These are phyloP conservation scores for Bombus sylvicola DNA, from an alignment of 1,140 invertebrate species.

Conservation along the genomic window DNA sequence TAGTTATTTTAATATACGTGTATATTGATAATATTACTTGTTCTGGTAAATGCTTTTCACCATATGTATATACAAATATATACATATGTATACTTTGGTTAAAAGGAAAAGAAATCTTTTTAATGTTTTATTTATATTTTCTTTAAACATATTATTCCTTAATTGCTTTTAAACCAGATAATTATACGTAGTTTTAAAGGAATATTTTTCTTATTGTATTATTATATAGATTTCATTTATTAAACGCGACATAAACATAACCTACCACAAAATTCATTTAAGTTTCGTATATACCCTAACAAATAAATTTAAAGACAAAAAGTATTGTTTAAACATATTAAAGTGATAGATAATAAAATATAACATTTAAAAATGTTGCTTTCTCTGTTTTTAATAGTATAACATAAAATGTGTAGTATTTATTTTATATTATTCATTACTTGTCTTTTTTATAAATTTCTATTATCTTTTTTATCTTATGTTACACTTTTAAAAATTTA, in stretches of 20 bases:
- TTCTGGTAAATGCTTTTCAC: not conserved
- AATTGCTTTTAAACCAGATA: not conserved
- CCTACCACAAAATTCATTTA: constrained; percentile 11
- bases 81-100: not conserved
- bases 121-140: not conserved
- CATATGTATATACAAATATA: not conserved
- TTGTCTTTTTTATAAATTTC: constrained; percentile 3
- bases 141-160: not conserved
- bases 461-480: constrained; percentile 29
- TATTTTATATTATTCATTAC: not conserved
- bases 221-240: not conserved
- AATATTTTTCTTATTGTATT: not conserved
- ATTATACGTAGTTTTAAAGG: not conserved
- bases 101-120: not conserved
- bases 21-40: not conserved
- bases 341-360: not conserved
- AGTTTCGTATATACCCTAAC: not conserved
- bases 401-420: not conserved
- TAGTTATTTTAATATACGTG: not conserved
- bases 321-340: not conserved
- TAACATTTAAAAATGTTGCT: not conserved
- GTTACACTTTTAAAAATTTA: constrained; percentile 42
- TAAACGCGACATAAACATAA: constrained; percentile 56
- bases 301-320: not conserved
- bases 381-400: not conserved